phyloP scores from a whole-genome alignment of 2,113 vertebrate species.

The Toxotes jaculatrix region DNA sequence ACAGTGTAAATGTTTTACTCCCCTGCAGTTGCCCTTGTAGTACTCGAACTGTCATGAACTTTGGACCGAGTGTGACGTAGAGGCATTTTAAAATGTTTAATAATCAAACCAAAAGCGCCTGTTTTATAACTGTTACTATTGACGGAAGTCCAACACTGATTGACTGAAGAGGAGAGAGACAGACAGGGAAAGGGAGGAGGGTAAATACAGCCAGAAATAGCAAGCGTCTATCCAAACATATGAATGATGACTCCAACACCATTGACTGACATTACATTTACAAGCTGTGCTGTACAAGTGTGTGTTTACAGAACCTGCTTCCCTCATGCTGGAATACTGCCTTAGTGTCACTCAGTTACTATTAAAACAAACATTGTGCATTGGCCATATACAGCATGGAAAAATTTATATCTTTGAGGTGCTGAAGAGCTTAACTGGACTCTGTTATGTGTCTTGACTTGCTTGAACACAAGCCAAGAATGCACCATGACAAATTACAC shows the following conservation, averaged over 20 bases:
- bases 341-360: neutral
- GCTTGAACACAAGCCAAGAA: neutral
- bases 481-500: neutral
- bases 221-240: neutral
- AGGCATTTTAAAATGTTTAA: slow-evolving; percentile 49
- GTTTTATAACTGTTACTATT: slow-evolving; percentile 11
- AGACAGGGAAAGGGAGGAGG: neutral
- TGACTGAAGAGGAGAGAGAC: slow-evolving; percentile 13
- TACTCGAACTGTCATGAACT: slow-evolving; percentile 28
- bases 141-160: slow-evolving; percentile 35
- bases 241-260: neutral
- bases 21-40: neutral
- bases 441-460: too few relatives aligned
- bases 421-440: too few relatives aligned
- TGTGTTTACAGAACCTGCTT: slow-evolving; percentile 1
- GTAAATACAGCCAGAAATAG: neutral
- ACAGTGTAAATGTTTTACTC: slow-evolving; percentile 62
- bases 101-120: slow-evolving; percentile 52
- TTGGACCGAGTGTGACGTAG: slow-evolving; percentile 33
- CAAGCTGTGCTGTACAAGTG: neutral
- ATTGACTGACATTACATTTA: neutral
- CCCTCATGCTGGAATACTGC: neutral
- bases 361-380: neutral
- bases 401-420: neutral
- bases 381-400: too few relatives aligned